Conservation (phyloP, 2,113 vertebrate species). For the Vombatus ursinus region DNA sequence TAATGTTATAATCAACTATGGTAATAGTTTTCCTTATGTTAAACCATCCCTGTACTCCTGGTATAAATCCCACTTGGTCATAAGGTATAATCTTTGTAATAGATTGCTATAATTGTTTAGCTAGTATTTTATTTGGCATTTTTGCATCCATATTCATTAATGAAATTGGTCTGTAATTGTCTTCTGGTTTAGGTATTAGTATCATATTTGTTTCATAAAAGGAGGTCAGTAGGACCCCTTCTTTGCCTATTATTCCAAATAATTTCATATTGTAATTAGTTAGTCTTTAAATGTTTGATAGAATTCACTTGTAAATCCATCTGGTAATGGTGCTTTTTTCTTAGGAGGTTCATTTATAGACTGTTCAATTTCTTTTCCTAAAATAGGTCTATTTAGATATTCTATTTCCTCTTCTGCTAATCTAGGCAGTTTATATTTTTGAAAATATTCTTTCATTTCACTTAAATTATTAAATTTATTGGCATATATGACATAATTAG, state of each 20-base stretch:
- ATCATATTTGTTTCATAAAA: background rate
- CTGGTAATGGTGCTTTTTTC: too few species aligned
- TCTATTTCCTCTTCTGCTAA: too few species aligned
- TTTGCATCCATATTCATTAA: background rate
- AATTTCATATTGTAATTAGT: background rate
- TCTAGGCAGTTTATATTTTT: too few species aligned
- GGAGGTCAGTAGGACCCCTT: background rate
- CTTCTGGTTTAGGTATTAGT: background rate
- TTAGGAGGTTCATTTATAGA: too few species aligned
- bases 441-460: too few species aligned
- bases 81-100: background rate
- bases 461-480: too few species aligned
- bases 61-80: background rate
- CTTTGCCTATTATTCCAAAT: background rate
- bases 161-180: background rate
- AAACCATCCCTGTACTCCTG: background rate
- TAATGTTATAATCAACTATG: background rate
- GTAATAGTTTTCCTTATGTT: background rate
- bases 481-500: too few species aligned
- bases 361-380: too few species aligned
- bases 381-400: too few species aligned
- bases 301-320: too few species aligned
- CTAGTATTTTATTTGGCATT: background rate
- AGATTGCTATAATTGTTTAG: background rate
- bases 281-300: background rate